phyloP scores from a whole-genome alignment of 2,888 invertebrate species.

The Caenorhabditis sp. region DNA sequence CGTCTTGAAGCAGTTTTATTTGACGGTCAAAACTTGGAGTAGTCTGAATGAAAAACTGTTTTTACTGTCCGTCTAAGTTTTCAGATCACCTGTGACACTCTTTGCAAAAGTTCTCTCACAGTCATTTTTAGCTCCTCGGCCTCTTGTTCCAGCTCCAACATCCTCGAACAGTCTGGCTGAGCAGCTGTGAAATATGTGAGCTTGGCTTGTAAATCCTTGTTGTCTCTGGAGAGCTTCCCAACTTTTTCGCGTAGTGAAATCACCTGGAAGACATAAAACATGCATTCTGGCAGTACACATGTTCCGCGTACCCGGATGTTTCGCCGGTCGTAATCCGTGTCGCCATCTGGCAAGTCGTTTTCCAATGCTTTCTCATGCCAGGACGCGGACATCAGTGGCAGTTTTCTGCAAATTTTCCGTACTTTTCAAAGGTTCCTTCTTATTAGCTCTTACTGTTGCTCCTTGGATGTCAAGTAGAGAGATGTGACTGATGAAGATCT shows the following conservation, averaged over 20 bases:
- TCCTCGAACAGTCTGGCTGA: constrained; percentile 45
- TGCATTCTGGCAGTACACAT: neutral
- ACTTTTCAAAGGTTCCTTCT: constrained; percentile 11
- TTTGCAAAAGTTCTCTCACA: constrained; percentile 40
- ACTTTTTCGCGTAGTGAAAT: constrained; percentile 64
- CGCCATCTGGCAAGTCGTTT: constrained; percentile 50
- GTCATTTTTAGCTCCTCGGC: constrained; percentile 53
- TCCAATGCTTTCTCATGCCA: constrained; percentile 63
- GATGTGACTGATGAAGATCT: constrained; percentile 58
- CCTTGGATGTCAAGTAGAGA: constrained; percentile 45
- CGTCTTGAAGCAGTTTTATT: constrained; percentile 56
- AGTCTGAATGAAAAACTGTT: constrained; percentile 5
- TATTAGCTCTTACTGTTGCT: constrained; percentile 43
- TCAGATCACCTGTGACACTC: constrained; percentile 42
- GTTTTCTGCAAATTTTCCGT: constrained; percentile 38
- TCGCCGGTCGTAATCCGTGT: constrained; percentile 54
- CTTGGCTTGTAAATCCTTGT: constrained; percentile 52
- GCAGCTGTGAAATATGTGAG: constrained; percentile 40
- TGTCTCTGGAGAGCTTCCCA: constrained; percentile 58
- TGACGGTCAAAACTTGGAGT: constrained; percentile 35
- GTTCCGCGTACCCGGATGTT: constrained; percentile 41
- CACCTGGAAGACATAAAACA: constrained; percentile 28
- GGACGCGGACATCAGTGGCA: constrained; percentile 62
- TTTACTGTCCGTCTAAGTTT: neutral
- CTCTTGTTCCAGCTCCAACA: constrained; percentile 51